Base-by-base conservation (phyloP, 2,888 invertebrate genomes). In the Xestia sexstrigata region DNA sequence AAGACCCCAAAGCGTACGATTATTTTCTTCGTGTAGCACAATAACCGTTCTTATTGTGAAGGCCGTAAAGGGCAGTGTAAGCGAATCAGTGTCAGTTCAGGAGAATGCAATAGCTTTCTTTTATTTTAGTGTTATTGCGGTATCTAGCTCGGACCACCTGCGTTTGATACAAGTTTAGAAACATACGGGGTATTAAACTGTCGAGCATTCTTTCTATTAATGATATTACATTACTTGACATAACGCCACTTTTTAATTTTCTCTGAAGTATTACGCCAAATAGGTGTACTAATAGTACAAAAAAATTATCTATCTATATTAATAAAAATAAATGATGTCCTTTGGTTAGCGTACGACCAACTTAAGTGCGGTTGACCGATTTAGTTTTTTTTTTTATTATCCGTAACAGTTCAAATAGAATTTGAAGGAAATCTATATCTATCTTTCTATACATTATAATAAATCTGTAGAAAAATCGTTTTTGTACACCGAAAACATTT, bases 51-150 rank as follows among this genome's bases (percentile, higher is more conserved):
- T 86, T 84, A 81, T 79, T 82, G n/a, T 62, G 72, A 83, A 74
- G 79, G 58, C 77, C 20, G 11, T 86, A 87, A 80, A 79, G 88
- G 75, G 60, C 74, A 80, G 78, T 70, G 77, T 81, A 82, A 76
- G 85, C 83, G 90, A 91, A 90, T 91, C 90, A 87, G 90, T 88
- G 88, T 89, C 89, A 89, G 87, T 89, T 84, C 81, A 79, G 78
- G 71, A 78, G 81, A 87, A 88, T 88, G 92, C 92, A 90, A 92
- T 92, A 92, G 90, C 89, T 93, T 92, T 90, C 91, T 93, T 94
- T 94, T 93, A 94, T 94, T 93, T 93, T 91, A 93, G 89, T 92
- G 91, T 93, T 94, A 94, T 94, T 94, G 93, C 91, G 90, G 92
- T 91, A 92, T 91, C 93, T 87, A 88, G 90, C 88, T 87, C 65